A percentile compares a stretch with the other conserved stretches of the same genome.
These are phyloP conservation scores for Thaumetopoea pityocampa DNA, from an alignment of 1,140 invertebrate genomes.

Conservation along the genomic window DNA sequence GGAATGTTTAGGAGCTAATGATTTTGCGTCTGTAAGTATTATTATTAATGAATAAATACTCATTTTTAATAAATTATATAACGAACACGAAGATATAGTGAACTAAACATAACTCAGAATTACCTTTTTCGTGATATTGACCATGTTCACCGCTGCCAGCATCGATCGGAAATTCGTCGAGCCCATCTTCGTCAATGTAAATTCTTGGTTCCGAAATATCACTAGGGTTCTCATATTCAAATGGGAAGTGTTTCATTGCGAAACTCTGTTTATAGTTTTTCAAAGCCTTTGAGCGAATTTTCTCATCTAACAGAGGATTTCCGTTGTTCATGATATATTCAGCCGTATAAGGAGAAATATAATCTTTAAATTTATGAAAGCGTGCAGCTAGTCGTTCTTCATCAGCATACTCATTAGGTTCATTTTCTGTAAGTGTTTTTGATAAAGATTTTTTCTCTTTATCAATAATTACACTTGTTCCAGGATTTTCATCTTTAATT, in stretches of 20 bases:
- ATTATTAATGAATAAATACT: constrained; percentile 22
- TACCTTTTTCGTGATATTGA: constrained; percentile 45
- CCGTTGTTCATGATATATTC: constrained; percentile 59
- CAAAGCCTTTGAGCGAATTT: constrained; percentile 58
- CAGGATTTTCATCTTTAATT: constrained; percentile 12
- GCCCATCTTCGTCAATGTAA: constrained; percentile 70
- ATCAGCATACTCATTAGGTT: constrained; percentile 37
- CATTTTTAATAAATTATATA: neutral
- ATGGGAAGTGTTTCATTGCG: constrained; percentile 59
- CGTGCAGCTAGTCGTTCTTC: constrained; percentile 60
- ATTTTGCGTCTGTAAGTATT: constrained; percentile 25
- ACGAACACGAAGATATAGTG: neutral
- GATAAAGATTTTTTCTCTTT: constrained; percentile 62
- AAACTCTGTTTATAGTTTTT: constrained; percentile 68
- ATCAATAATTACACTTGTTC: constrained; percentile 33
- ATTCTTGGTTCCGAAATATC: constrained; percentile 75
- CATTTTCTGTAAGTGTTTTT: constrained; percentile 25
- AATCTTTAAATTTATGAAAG: constrained; percentile 55
- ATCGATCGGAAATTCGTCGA: constrained; percentile 63
- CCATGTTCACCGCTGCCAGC: constrained; percentile 63
- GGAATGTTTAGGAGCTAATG: constrained; percentile 31
- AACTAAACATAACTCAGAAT: neutral
- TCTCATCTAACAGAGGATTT: constrained; percentile 56
- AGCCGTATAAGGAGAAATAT: constrained; percentile 49
- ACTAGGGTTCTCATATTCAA: constrained; percentile 68